phyloP scores from a whole-genome alignment of 2,113 vertebrate species.

The Melanerpes formicivorus region DNA sequence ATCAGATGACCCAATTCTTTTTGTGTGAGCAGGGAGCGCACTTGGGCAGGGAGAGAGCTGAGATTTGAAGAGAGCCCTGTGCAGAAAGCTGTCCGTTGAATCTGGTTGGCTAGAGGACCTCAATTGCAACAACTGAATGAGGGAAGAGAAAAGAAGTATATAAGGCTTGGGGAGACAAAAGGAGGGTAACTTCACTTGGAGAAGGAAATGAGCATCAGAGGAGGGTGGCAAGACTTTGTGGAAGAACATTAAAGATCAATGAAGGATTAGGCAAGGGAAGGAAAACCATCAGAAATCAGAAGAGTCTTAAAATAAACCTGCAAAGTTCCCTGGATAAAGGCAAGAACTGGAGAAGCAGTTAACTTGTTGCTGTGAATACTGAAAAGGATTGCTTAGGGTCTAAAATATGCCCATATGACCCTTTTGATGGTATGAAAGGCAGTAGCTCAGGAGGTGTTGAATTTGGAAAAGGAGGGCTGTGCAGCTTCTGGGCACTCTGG shows the following conservation, averaged over 20 bases:
- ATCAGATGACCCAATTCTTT: slow-evolving; percentile 30
- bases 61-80: not conserved
- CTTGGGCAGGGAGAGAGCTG: not conserved
- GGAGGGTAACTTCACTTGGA: not conserved
- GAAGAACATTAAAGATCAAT: not conserved
- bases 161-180: not conserved
- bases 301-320: not conserved
- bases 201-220: not conserved
- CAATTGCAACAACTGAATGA: not conserved
- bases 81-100: not conserved
- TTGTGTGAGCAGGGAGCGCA: not conserved
- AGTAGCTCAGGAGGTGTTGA: not conserved
- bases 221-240: not conserved
- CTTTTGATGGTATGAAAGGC: not conserved
- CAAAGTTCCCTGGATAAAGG: not conserved
- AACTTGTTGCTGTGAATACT: not conserved
- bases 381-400: not conserved
- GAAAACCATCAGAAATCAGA: not conserved
- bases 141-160: not conserved
- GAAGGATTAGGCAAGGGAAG: not conserved
- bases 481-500: not conserved
- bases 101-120: not conserved
- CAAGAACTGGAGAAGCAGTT: not conserved
- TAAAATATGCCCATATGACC: not conserved
- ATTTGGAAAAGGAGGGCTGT: not conserved